Conservation (phyloP, 2,888 invertebrate species). For the Noctua comes region DNA sequence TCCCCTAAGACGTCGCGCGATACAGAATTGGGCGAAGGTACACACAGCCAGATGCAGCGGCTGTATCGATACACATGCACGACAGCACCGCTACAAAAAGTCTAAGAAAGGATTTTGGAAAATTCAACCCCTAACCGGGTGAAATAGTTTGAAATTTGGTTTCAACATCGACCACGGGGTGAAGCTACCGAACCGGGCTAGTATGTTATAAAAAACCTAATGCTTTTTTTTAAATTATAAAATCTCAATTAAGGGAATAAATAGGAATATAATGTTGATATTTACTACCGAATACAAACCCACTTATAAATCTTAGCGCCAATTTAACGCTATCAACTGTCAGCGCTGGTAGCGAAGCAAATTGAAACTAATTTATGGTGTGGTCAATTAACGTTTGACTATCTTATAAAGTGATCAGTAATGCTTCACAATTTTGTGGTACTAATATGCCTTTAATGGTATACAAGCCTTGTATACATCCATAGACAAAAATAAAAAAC, state of each 20-base stretch:
- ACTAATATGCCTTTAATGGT: neutral
- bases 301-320: conserved; percentile 32
- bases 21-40: too few species aligned
- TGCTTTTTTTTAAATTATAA: neutral
- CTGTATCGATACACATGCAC: too few species aligned
- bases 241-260: neutral
- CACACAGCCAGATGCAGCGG: too few species aligned
- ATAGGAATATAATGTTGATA: neutral
- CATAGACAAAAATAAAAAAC: neutral
- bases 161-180: neutral
- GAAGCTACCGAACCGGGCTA: neutral
- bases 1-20: neutral
- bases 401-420: conserved; percentile 22
- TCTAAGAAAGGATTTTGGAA: neutral
- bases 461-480: neutral
- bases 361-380: conserved; percentile 44
- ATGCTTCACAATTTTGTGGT: neutral
- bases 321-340: conserved; percentile 24
- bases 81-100: too few species aligned
- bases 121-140: neutral
- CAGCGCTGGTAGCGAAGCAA: conserved; percentile 3
- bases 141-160: neutral
- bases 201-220: neutral
- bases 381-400: conserved; percentile 23
- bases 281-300: conserved; percentile 1